Evolutionary conservation across 2,113 vertebrate species (phyloP).

Genomic region (Asarcornis scutulata): DNA sequence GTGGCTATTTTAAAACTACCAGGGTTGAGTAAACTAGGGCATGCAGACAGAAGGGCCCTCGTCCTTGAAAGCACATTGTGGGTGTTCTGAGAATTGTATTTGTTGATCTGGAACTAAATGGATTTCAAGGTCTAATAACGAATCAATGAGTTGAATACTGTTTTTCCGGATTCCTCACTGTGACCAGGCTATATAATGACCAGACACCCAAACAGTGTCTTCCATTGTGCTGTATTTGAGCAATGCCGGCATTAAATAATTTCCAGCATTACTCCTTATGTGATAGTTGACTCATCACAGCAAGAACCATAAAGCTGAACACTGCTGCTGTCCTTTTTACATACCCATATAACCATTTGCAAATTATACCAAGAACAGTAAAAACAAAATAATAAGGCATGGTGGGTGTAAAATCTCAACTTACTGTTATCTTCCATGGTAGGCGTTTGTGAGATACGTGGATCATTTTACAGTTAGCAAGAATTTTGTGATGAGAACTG

Average conservation of each 20-base stretch:
- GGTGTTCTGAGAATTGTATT: slow-evolving; percentile 2
- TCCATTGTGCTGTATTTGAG: background rate
- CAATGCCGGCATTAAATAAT: background rate
- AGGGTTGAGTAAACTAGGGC: slow-evolving; percentile 40
- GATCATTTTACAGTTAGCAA: background rate
- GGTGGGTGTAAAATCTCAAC: background rate
- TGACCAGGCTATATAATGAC: background rate
- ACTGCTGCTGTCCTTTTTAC: background rate
- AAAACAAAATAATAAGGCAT: background rate
- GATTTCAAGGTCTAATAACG: slow-evolving; percentile 46
- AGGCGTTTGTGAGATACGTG: background rate
- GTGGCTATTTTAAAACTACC: slow-evolving; percentile 54
- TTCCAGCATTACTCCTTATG: background rate
- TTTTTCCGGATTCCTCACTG: slow-evolving; percentile 12
- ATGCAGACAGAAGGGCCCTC: slow-evolving; percentile 20
- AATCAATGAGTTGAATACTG: slow-evolving; percentile 18
- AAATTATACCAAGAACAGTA: background rate
- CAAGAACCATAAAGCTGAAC: background rate
- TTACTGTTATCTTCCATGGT: background rate
- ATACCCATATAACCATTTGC: background rate
- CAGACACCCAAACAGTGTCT: background rate
- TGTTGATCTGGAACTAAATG: slow-evolving; percentile 42
- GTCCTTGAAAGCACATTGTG: slow-evolving; percentile 26
- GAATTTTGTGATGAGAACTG: background rate
- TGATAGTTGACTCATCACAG: background rate